Evolutionary conservation across 1,140 invertebrate genomes (phyloP).

Genomic region (Ephestia elutella): DNA sequence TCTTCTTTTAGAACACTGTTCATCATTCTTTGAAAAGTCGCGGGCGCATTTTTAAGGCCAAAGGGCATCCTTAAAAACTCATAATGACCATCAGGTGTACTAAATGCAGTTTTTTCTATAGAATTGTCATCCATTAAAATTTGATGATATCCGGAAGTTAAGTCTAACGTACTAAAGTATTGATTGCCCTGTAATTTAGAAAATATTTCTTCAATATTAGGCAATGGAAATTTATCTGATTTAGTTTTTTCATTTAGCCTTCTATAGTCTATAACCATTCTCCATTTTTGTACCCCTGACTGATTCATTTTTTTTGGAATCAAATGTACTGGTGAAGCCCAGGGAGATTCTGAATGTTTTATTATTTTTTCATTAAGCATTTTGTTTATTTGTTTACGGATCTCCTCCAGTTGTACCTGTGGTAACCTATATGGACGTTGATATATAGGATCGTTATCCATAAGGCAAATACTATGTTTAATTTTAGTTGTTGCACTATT

Average conservation of each 20-base stretch:
- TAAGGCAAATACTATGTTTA: slow-evolving; percentile 18
- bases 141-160: slow-evolving; percentile 65
- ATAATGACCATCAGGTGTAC: slow-evolving; percentile 31
- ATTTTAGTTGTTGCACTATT: slow-evolving; percentile 19
- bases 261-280: slow-evolving; percentile 29
- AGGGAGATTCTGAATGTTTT: slow-evolving; percentile 21
- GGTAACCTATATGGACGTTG: slow-evolving; percentile 16
- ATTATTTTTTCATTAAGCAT: slow-evolving; percentile 25
- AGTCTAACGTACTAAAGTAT: slow-evolving; percentile 59
- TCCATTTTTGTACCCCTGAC: slow-evolving; percentile 20
- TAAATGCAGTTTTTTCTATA: slow-evolving; percentile 67
- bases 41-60: slow-evolving; percentile 36
- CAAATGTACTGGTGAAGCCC: slow-evolving; percentile 26
- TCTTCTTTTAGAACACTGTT: slow-evolving; percentile 42
- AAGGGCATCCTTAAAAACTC: slow-evolving; percentile 50
- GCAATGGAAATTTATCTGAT: slow-evolving; percentile 60
- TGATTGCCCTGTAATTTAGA: slow-evolving; percentile 37
- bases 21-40: slow-evolving; percentile 36
- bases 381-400: slow-evolving; percentile 25
- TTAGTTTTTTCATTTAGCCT: slow-evolving; percentile 31
- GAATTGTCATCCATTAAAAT: slow-evolving; percentile 39
- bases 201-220: slow-evolving; percentile 62
- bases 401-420: slow-evolving; percentile 26
- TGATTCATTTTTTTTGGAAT: slow-evolving; percentile 23
- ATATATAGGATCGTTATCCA: slow-evolving; percentile 15